Conservation (phyloP, 2,797 vertebrate species). For the Smutsia temminckii region DNA sequence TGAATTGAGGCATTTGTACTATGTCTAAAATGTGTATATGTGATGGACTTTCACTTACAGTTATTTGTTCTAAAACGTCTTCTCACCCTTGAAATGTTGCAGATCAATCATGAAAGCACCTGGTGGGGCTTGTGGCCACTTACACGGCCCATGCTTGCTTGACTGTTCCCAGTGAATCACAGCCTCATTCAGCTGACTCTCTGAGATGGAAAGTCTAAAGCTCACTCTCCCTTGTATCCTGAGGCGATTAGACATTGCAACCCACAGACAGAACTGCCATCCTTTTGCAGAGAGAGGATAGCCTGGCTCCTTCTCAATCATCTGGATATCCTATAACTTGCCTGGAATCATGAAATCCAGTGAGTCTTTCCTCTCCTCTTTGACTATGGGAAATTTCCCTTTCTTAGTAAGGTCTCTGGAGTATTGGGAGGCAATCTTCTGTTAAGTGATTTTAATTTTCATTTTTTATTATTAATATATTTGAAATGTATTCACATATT, state of each 20-base stretch:
- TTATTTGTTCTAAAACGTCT: neutral
- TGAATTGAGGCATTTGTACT: neutral
- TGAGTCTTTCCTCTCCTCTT: neutral
- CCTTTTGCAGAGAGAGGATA: neutral
- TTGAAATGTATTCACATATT: neutral
- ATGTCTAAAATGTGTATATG: neutral
- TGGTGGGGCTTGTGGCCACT: neutral
- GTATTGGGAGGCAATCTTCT: neutral
- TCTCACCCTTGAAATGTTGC: neutral
- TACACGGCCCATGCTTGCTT: neutral
- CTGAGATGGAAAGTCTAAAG: too few relatives aligned
- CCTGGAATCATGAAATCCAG: neutral
- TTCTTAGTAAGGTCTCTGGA: conserved; percentile 23
- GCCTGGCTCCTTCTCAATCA: neutral
- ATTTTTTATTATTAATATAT: conserved; percentile 15
- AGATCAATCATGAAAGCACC: neutral
- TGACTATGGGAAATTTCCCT: neutral
- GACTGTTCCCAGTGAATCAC: neutral
- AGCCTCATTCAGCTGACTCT: neutral
- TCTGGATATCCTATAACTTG: neutral
- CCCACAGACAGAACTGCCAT: neutral
- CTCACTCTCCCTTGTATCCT: neutral
- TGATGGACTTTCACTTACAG: neutral
- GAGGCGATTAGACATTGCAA: neutral
- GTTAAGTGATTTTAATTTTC: neutral